Conservation (phyloP, 2,888 invertebrate species). For the Hofmannophila pseudospretella region DNA sequence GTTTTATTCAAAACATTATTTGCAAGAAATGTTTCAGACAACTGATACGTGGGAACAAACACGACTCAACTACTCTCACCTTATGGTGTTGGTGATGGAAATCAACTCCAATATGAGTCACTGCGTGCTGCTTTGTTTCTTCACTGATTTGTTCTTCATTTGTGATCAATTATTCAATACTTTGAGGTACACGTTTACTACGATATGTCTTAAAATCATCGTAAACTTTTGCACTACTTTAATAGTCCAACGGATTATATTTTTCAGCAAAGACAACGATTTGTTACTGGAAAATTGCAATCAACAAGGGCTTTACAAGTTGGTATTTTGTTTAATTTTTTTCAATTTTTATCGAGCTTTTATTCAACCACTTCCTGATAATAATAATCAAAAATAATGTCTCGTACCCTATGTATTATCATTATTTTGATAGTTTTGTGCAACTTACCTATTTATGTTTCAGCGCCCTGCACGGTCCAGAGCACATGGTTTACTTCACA, state of each 20-base stretch:
- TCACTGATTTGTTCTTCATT: constrained; percentile 31
- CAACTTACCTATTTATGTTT: too few species aligned
- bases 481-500: constrained; percentile 25
- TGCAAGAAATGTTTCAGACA: too few species aligned
- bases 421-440: too few species aligned
- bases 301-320: background rate
- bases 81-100: constrained; percentile 27
- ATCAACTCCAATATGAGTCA: constrained; percentile 29
- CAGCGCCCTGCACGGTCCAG: constrained; percentile 9
- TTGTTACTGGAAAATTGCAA: background rate
- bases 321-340: background rate
- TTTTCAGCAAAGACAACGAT: background rate
- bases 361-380: too few species aligned
- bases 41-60: constrained; percentile 32
- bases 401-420: too few species aligned
- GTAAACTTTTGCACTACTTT: too few species aligned
- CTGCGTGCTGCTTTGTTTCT: constrained; percentile 37
- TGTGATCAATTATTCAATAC: constrained; percentile 32
- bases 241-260: background rate
- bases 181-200: constrained; percentile 28
- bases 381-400: too few species aligned
- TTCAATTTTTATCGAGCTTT: too few species aligned
- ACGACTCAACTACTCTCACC: constrained; percentile 27
- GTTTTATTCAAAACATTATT: too few species aligned
- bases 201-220: too few species aligned